Evolutionary conservation across 2,888 invertebrate species (phyloP).

Genomic region (Scaptomyza reducta): DNA sequence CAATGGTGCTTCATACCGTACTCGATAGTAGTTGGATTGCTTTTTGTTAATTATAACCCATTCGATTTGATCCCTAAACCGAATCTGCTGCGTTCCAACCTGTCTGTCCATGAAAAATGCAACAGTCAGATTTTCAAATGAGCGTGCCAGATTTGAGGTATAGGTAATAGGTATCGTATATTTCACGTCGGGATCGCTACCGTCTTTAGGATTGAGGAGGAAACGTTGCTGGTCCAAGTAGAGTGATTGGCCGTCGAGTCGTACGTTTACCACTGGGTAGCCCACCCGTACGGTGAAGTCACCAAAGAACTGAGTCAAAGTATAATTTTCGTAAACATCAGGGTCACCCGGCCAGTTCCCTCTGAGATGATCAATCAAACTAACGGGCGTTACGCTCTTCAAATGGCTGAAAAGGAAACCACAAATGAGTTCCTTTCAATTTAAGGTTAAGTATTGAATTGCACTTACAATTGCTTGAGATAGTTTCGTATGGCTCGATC

Average conservation of each 20-base stretch:
- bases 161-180: slow-evolving; percentile 81
- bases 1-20: slow-evolving; percentile 88
- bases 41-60: slow-evolving; percentile 81
- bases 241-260: slow-evolving; percentile 28
- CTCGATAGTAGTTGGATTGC: slow-evolving; percentile 85
- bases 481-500: slow-evolving; percentile 86
- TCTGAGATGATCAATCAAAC: slow-evolving; percentile 85
- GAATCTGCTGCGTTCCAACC: slow-evolving; percentile 1
- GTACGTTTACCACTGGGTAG: slow-evolving; percentile 87
- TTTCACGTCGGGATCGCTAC: slow-evolving; percentile 50
- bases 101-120: slow-evolving; percentile 54
- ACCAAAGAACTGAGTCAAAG: slow-evolving; percentile 79
- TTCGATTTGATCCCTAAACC: slow-evolving; percentile 41
- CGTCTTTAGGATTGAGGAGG: slow-evolving; percentile 57
- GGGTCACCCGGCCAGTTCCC: slow-evolving; percentile 63
- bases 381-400: slow-evolving; percentile 84
- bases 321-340: slow-evolving; percentile 52
- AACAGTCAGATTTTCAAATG: slow-evolving; percentile 71
- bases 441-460: neutral
- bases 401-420: neutral
- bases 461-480: slow-evolving; percentile 84
- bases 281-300: slow-evolving; percentile 89
- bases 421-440: neutral
- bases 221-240: slow-evolving; percentile 71
- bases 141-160: slow-evolving; percentile 53